Evolutionary conservation across 2,113 vertebrate genomes (phyloP).

Genomic region (Gadus chalcogrammus): DNA sequence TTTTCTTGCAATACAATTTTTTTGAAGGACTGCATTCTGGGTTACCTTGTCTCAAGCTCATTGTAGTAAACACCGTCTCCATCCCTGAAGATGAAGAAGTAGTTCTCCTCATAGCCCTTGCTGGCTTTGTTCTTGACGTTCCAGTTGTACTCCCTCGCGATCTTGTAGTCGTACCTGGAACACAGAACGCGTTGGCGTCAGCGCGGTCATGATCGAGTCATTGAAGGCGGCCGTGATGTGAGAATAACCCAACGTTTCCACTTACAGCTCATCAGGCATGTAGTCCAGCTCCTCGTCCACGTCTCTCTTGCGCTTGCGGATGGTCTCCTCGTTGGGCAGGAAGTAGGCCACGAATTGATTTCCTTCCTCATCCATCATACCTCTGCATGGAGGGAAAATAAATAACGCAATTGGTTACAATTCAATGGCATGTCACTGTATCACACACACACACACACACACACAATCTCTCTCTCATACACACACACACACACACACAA

Average conservation of each 20-base stretch:
- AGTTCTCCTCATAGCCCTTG: constrained; percentile 96
- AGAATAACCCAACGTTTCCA: not conserved
- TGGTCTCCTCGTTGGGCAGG: constrained; percentile 86
- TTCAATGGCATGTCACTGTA: no score
- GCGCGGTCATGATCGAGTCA: not conserved
- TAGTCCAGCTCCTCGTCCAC: constrained; percentile 87
- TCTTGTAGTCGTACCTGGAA: constrained; percentile 91
- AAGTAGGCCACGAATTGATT: constrained; percentile 98
- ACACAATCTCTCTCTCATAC: not conserved
- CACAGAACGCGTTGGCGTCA: not conserved
- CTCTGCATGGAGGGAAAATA: constrained; percentile 62
- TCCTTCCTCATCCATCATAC: constrained; percentile 97
- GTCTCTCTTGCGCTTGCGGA: constrained; percentile 90
- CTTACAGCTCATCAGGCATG: constrained; percentile 87
- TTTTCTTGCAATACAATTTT: not conserved
- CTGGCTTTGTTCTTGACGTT: constrained; percentile 97
- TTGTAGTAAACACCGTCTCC: constrained; percentile 94
- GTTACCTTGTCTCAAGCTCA: constrained; percentile 87
- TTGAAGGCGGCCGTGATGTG: not conserved
- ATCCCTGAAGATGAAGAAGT: constrained; percentile 95
- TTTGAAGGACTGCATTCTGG: no score
- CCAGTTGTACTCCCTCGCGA: constrained; percentile 95
- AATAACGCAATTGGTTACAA: not conserved
- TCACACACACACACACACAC: no score
- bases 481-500: not conserved